Evolutionary conservation across 2,797 vertebrate species (phyloP).

Genomic region (Coracias cyanogaster): DNA sequence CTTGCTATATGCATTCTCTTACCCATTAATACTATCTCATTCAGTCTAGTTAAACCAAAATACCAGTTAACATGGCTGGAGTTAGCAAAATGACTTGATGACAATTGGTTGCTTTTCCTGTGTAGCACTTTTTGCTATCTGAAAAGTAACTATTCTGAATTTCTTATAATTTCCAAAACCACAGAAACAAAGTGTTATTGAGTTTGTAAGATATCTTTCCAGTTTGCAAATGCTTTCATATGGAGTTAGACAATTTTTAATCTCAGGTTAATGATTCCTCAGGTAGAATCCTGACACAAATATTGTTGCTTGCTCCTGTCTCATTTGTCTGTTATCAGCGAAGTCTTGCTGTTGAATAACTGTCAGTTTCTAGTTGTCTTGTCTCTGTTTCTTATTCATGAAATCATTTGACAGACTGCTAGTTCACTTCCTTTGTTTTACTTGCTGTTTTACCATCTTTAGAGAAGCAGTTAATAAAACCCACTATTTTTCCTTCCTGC

Average conservation of each 20-base stretch:
- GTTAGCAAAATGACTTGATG: neutral
- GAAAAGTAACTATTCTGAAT: neutral
- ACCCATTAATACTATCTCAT: neutral
- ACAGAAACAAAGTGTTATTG: neutral
- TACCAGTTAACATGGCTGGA: neutral
- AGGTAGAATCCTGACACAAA: neutral
- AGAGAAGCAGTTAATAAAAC: neutral
- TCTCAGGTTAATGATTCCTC: neutral
- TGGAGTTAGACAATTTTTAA: neutral
- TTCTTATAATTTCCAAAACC: neutral
- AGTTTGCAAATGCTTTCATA: neutral
- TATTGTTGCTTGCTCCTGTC: neutral
- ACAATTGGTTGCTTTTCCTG: neutral
- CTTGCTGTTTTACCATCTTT: neutral
- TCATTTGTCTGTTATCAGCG: neutral
- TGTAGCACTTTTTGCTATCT: neutral
- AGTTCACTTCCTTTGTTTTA: neutral
- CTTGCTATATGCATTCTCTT: neutral
- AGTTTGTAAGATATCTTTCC: neutral
- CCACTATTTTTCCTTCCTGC: neutral
- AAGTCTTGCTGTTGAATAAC: neutral
- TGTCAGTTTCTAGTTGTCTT: neutral
- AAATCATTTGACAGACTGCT: neutral
- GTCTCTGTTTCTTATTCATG: neutral
- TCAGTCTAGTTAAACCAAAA: neutral